phyloP scores from a whole-genome alignment of 2,888 invertebrate species.

The Lithophane leautieri region DNA sequence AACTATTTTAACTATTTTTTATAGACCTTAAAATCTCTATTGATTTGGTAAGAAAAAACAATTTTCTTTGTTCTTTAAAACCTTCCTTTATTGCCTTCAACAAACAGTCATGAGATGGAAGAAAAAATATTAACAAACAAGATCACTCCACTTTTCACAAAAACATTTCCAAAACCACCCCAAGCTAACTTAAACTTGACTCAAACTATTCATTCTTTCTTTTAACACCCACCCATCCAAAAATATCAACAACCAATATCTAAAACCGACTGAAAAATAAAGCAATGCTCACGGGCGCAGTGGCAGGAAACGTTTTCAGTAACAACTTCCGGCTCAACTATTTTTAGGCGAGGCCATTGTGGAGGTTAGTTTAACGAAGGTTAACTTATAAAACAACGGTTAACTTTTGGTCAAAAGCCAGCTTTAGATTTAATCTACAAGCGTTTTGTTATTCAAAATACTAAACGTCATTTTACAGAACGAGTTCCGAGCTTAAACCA shows the following conservation, averaged over 20 bases:
- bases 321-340: constrained; percentile 54
- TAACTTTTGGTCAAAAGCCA: background rate
- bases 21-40: background rate
- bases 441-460: background rate
- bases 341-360: constrained; percentile 40
- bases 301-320: constrained; percentile 53
- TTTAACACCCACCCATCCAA: background rate
- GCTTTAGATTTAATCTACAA: background rate
- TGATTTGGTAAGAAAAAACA: background rate
- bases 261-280: constrained; percentile 48
- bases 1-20: background rate
- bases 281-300: constrained; percentile 30
- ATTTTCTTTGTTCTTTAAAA: too few relatives aligned
- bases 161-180: background rate
- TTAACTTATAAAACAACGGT: constrained; percentile 14
- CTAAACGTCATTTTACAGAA: background rate
- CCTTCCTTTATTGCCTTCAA: background rate
- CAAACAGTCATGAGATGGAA: background rate
- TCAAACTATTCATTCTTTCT: background rate
- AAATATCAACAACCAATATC: constrained; percentile 28
- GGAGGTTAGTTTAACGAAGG: constrained; percentile 21
- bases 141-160: background rate
- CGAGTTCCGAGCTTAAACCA: background rate
- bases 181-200: background rate
- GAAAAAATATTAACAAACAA: background rate